phyloP scores from a whole-genome alignment of 2,113 vertebrate genomes.

The Picathartes gymnocephalus region DNA sequence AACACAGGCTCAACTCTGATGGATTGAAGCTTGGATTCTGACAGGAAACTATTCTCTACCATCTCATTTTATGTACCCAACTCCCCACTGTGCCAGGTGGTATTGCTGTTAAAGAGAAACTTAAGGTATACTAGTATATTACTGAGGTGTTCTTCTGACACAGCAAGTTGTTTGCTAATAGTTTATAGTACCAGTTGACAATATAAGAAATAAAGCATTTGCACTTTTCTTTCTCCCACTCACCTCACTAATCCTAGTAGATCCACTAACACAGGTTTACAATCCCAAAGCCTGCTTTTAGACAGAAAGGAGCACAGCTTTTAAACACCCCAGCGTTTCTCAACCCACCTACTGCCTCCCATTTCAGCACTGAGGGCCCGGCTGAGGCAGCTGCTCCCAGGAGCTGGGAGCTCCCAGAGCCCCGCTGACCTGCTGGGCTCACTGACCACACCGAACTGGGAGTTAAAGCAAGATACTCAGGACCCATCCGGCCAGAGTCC shows the following conservation, averaged over 20 bases:
- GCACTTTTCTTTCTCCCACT: neutral
- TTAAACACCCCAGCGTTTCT: neutral
- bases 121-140: neutral
- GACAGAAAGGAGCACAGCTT: neutral
- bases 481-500: neutral
- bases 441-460: neutral
- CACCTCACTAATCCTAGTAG: neutral
- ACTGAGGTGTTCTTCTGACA: neutral
- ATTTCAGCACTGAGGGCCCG: neutral
- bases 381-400: neutral
- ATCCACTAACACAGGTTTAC: neutral
- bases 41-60: neutral
- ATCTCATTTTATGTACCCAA: neutral
- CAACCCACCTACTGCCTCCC: neutral
- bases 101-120: slow-evolving; percentile 43
- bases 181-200: neutral
- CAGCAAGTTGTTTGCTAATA: neutral
- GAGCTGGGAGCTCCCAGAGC: neutral
- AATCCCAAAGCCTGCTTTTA: neutral
- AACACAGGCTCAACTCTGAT: slow-evolving; percentile 8
- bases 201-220: neutral
- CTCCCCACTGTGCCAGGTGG: neutral
- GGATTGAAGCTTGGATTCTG: neutral
- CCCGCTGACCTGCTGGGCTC: neutral
- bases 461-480: neutral